Evolutionary conservation across 2,113 vertebrate genomes (phyloP), one percentile per base, ranked within the genome.

Genomic region (Hippocampus guttulatus): DNA sequence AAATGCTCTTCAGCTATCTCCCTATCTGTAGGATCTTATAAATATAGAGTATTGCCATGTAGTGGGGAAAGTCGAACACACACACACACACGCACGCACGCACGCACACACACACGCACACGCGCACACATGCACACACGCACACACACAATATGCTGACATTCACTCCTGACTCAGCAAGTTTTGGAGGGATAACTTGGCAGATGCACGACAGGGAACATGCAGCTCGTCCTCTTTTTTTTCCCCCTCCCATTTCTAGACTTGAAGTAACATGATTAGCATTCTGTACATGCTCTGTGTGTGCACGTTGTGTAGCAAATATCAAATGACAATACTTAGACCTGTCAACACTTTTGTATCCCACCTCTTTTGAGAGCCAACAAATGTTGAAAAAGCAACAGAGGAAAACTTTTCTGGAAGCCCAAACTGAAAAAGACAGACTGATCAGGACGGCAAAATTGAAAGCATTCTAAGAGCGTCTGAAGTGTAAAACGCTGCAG

Each of bases 131-230:
- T 23, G 3, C 51, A 54, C 60, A 30, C 63, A 49, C 55, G 52
- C 70, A 74, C 47, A 27, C 27, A 25, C 1, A 82, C 75, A 87
- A 62, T 38, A 63, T 79, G 80, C 82, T 82, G 82, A 87, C 80
- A 75, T 74, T 51, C 43, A 79, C 67, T 4, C 51, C 76, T 41
- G 57, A 69, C 75, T 78, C 82, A 80, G 80, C 82, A 60, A 61
- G 71, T 69, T 63, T 66, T 8, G 21, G 38, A 61, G 47, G 57
- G 57, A 51, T 62, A 70, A 74, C 8, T 78, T 79, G 81, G 81
- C 75, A 68, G 72, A 73, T 58, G 67, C 74, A 74, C 69, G 58
- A 69, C 41, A 52, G 64, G 62, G 69, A 67, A 71, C 33, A 66
- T 71, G 77, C 64, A 25, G n/a, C 68, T 27, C 69, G 27, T 62